Percentiles rank a stretch among this genome's conserved stretches.
Evolutionary conservation across 1,140 invertebrate genomes (phyloP).

Genomic region (Sipha flava): DNA sequence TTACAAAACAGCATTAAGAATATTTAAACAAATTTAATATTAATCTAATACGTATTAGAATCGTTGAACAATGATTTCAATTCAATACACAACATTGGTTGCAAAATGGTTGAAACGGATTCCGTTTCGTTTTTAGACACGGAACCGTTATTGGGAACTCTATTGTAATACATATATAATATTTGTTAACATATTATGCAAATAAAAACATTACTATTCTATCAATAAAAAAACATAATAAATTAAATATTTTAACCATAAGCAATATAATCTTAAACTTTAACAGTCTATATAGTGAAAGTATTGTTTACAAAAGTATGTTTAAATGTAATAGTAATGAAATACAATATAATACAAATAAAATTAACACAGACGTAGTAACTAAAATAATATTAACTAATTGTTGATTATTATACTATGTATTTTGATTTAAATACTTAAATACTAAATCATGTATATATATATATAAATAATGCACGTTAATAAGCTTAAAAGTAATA

Average conservation of each 20-base stretch:
- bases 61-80: background rate
- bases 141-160: background rate
- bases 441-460: no score
- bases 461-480: no score
- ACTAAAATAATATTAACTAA: no score
- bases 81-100: no score
- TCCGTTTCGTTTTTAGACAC: background rate
- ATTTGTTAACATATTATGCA: background rate
- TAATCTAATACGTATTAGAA: background rate
- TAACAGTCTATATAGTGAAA: constrained; percentile 21
- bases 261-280: constrained; percentile 9
- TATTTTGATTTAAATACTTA: no score
- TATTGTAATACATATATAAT: background rate
- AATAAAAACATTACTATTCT: background rate
- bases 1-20: background rate
- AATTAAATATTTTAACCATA: constrained; percentile 12
- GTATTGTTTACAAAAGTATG: background rate
- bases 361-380: no score
- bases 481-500: background rate
- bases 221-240: constrained; percentile 11
- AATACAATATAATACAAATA: background rate
- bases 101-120: background rate
- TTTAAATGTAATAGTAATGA: background rate
- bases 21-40: constrained; percentile 10
- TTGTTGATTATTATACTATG: no score